Evolutionary conservation across 2,113 vertebrate species (phyloP).

Genomic region (Silurus glanis): DNA sequence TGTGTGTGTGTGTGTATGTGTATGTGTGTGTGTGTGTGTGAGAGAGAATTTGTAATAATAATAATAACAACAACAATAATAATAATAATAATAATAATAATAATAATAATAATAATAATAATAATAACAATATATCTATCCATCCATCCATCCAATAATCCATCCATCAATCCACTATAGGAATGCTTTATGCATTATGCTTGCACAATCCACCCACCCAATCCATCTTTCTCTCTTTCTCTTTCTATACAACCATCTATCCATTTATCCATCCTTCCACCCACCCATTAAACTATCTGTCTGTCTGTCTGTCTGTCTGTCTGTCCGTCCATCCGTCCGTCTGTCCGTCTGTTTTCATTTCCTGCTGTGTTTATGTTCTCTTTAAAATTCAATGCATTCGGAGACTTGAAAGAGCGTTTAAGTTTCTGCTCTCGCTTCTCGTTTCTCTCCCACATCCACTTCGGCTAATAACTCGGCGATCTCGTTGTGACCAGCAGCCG

Average conservation of each 20-base stretch:
- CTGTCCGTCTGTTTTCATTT: not conserved
- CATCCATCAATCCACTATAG: not conserved
- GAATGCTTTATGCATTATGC: not conserved
- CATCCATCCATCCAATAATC: not conserved
- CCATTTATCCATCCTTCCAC: too few relatives aligned
- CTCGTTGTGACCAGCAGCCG: not conserved
- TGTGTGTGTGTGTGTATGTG: not conserved
- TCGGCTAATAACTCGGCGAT: not conserved
- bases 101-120: not conserved
- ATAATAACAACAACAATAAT: not conserved
- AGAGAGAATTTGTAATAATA: not conserved
- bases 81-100: not conserved
- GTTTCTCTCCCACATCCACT: not conserved
- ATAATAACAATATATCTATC: too few relatives aligned
- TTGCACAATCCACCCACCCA: not conserved
- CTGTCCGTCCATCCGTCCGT: too few relatives aligned
- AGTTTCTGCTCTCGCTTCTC: not conserved
- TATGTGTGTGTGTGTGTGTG: constrained; percentile 12
- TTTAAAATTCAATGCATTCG: not conserved
- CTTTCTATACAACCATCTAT: too few relatives aligned
- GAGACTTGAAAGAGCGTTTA: not conserved
- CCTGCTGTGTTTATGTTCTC: not conserved
- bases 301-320: not conserved
- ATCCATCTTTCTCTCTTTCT: too few relatives aligned
- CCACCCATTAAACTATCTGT: not conserved